These are phyloP conservation scores for Pygoscelis antarcticus DNA, from an alignment of 2,113 vertebrate genomes.

Conservation along the genomic window DNA sequence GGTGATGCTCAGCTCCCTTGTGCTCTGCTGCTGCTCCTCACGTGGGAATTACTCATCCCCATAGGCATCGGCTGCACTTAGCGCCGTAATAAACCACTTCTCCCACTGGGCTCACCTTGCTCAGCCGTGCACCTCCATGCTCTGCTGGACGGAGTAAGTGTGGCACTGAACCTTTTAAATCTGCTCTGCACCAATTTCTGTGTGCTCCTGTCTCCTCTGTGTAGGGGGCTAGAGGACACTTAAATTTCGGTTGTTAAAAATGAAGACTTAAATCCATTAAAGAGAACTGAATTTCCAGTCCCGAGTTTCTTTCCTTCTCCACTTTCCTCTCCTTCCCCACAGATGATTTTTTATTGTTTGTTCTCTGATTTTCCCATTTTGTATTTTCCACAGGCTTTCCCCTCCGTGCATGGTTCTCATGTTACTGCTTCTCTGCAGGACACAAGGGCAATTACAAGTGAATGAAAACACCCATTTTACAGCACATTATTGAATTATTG, in stretches of 20 bases:
- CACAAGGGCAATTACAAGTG: not conserved
- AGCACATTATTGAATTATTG: not conserved
- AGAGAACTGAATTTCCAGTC: not conserved
- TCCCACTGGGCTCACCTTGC: not conserved
- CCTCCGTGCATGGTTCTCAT: not conserved
- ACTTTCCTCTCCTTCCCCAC: not conserved
- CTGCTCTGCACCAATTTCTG: fast-evolving
- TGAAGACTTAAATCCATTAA: not conserved
- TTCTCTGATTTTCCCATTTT: not conserved
- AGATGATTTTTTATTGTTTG: not conserved
- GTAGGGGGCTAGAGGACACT: fast-evolving
- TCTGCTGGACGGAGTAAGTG: not conserved
- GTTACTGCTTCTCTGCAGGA: not conserved
- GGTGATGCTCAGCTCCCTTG: not conserved
- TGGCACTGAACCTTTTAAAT: not conserved
- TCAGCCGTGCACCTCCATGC: not conserved
- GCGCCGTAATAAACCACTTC: not conserved
- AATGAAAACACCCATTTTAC: not conserved
- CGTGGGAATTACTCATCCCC: fast-evolving
- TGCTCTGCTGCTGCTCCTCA: not conserved
- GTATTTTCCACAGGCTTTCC: not conserved
- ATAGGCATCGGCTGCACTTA: not conserved
- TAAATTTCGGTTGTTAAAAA: not conserved
- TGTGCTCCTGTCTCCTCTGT: not conserved
- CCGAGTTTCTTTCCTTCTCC: not conserved